Evolutionary conservation across 2,888 invertebrate genomes (phyloP).

Genomic region (Dromius quadrimaculatus): DNA sequence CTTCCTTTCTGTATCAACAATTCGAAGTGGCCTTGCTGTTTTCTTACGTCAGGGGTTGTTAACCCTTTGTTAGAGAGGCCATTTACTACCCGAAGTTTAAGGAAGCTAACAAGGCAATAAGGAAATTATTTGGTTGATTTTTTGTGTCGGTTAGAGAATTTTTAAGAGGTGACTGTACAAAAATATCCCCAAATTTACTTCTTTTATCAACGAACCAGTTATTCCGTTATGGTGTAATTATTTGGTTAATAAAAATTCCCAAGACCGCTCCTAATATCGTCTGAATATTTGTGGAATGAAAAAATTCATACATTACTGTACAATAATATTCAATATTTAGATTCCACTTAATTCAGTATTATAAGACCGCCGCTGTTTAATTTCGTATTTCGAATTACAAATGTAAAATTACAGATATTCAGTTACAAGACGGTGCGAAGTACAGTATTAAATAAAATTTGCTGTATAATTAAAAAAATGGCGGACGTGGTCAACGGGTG

Average conservation of each 20-base stretch:
- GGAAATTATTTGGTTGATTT: no score
- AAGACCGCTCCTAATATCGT: not conserved
- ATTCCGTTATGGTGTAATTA: not conserved
- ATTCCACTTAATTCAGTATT: not conserved
- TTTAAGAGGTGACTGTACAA: no score
- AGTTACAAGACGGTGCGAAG: not conserved
- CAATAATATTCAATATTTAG: not conserved
- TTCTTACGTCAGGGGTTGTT: no score
- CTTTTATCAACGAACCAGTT: not conserved
- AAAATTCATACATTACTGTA: not conserved
- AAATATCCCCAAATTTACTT: no score
- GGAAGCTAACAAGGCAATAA: no score
- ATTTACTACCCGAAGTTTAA: no score
- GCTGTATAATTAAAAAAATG: constrained; percentile 25
- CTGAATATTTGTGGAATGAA: not conserved
- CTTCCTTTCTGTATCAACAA: no score
- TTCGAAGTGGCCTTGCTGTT: no score
- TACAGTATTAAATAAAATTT: constrained; percentile 27
- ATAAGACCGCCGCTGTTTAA: not conserved
- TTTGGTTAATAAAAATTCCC: not conserved
- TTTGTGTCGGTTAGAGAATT: no score
- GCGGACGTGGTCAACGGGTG: constrained; percentile 12
- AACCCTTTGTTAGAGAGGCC: no score
- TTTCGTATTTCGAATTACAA: not conserved
- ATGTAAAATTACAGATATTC: not conserved